Evolutionary conservation across 2,888 invertebrate species (phyloP), one percentile per base, ranked within the genome.

Genomic region (Rhingia campestris): DNA sequence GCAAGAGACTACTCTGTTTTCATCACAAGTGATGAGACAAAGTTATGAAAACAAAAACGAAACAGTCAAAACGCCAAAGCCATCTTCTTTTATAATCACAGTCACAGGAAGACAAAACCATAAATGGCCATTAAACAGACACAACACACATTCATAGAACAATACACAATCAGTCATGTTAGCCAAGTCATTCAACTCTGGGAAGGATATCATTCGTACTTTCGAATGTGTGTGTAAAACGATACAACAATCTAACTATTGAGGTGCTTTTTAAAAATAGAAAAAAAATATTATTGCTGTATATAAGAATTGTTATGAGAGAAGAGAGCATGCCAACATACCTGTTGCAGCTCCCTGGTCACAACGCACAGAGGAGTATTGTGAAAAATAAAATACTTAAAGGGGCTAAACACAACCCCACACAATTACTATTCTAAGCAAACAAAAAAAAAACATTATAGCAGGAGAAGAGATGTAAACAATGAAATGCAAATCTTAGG

Each of bases 51-150:
- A 59, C 58, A 41, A 59, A 56, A 47, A 22, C 22, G 22, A 22
- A 22, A 80, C 80, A 84, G 80, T 84, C 75, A 84, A 74, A 74
- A 84, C 64, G 80, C 84, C 84, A 84, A 84, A 84, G 84, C 80
- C 74, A 72, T 49, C 66, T 82, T 66, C 76, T 76, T 59, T 64
- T 76, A 66, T 81, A 66, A 66, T 54, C 53, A 75, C 67, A 81
- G 45, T 81, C 69, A 58, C 73, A 79, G 56, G 54, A 67, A 77
- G 43, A 43, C 41, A 54, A 70, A 59, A 32, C 49, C 49, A 66
- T 41, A 66, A 80, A 69, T 7, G 77, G 72, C 64, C 81, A 81
- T 77, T 30, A 66, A 59, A 66, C 37, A 61, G 14, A 54, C 61
- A 53, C 32, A 58, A 53, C n/a, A 64, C 59, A 54, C 72, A 66